Base-by-base conservation (phyloP, 2,113 vertebrate genomes). In the Sebastes schlegelii region DNA sequence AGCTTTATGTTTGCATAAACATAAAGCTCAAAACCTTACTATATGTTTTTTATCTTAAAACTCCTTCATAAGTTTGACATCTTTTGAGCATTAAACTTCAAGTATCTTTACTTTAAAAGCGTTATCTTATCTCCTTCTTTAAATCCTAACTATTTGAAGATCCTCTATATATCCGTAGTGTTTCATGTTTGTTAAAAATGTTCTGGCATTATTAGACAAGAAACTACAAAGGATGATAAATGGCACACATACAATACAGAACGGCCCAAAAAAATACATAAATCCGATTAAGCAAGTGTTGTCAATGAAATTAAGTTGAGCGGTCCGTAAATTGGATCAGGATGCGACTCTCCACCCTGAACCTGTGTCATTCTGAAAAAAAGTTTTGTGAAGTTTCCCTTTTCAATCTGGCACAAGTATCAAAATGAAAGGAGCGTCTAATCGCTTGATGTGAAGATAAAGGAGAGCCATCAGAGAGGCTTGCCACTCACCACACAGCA, bases 401-500 rank as follows among this genome's bases (percentile, higher is more conserved):
- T 86, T 87, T 80, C 81, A 91, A 77, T 84, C 64, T 77, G 85
- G 54, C 84, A 80, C 72, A 77, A 90, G 80, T 64, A 82, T 87
- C 74, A 83, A 70, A 91, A 87, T 88, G 79, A 94, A 89, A 92
- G 82, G 26, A 74, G 74, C 83, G 63, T 67, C 83, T 90, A 91
- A 88, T 83, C 62, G 68, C 80, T 88, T 89, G 91, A 93, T 86
- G 88, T 84, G 81, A 85, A 90, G 88, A 92, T 89, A 91, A 87
- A 92, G 82, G 79, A 82, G 85, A 89, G 77, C 76, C 84, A 90
- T 89, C 81, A 87, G 84, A 92, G 80, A 89, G 79, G 68, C 65
- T 82, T 73, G 74, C 86, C 82, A 92, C 94, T 95, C 91, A 95
- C 94, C 94, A 86, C 75, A 87, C 87, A 90, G 80, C 88, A 82